Percentiles rank a stretch among this genome's conserved stretches.
These are phyloP conservation scores for Podotricha telesiphe DNA, from an alignment of 2,888 invertebrate genomes.

Conservation along the genomic window DNA sequence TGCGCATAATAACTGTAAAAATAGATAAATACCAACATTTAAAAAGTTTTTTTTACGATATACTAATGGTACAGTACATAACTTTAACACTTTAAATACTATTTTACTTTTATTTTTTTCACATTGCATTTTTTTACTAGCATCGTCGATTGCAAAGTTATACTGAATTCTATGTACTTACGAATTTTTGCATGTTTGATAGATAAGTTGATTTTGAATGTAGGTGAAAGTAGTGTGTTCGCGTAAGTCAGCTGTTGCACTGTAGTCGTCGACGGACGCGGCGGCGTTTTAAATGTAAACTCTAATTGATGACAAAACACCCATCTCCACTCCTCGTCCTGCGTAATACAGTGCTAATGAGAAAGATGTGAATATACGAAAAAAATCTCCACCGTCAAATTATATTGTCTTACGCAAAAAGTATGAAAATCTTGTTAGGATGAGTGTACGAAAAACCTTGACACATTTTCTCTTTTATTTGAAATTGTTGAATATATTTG, in stretches of 20 bases:
- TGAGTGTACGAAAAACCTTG: slow-evolving; percentile 45
- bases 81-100: no score
- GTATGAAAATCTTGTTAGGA: slow-evolving; percentile 42
- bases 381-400: slow-evolving; percentile 55
- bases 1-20: slow-evolving; percentile 58
- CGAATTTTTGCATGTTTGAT: slow-evolving; percentile 67
- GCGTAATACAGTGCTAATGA: slow-evolving; percentile 73
- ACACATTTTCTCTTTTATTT: slow-evolving; percentile 44
- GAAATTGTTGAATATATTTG: slow-evolving; percentile 50
- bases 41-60: neutral
- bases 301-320: slow-evolving; percentile 68
- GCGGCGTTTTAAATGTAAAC: slow-evolving; percentile 62
- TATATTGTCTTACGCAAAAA: slow-evolving; percentile 44
- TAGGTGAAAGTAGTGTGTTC: slow-evolving; percentile 48
- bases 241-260: slow-evolving; percentile 54
- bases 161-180: slow-evolving; percentile 52
- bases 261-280: slow-evolving; percentile 52
- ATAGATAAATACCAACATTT: slow-evolving; percentile 8
- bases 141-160: no score
- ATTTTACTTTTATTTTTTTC: no score
- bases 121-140: no score
- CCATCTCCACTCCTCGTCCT: slow-evolving; percentile 47
- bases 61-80: no score
- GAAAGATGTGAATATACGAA: slow-evolving; percentile 57
- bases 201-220: slow-evolving; percentile 41